A percentile compares a stretch with the other conserved stretches of the same genome.
Evolutionary conservation across 2,113 vertebrate genomes (phyloP).

Genomic region (Chaenogobius annularis): DNA sequence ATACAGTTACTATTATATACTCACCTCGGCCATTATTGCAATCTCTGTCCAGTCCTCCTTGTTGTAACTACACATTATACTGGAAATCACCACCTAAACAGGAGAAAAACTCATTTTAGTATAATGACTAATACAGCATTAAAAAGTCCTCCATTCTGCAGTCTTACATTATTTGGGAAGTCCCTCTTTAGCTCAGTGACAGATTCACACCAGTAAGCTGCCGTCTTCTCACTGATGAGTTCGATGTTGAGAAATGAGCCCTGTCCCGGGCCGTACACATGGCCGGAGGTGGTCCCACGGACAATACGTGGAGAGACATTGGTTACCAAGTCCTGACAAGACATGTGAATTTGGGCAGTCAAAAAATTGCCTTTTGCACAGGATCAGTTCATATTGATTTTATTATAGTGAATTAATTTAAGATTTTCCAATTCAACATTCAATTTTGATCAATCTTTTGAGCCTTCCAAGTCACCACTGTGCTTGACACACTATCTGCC

Average conservation of each 20-base stretch:
- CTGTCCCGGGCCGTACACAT: slow-evolving; percentile 84
- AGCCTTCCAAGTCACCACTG: too few species aligned
- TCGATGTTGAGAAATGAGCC: slow-evolving; percentile 93
- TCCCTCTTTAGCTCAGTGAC: slow-evolving; percentile 86
- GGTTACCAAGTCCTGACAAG: slow-evolving; percentile 88
- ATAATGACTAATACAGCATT: background rate
- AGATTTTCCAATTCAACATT: background rate
- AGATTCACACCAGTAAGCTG: slow-evolving; percentile 89
- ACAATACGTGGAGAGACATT: slow-evolving; percentile 94
- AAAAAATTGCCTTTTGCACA: background rate
- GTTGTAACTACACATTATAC: slow-evolving; percentile 90
- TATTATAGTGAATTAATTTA: background rate
- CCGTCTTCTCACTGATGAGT: slow-evolving; percentile 92
- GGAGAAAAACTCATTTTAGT: background rate
- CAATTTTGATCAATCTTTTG: too few species aligned
- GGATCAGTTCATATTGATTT: background rate
- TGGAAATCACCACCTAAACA: slow-evolving; percentile 86
- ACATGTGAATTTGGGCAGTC: background rate
- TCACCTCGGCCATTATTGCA: slow-evolving; percentile 88
- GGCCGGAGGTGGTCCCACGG: slow-evolving; percentile 89
- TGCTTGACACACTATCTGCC: too few species aligned
- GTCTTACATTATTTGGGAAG: slow-evolving; percentile 84
- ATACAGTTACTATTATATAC: background rate
- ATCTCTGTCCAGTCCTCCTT: slow-evolving; percentile 86
- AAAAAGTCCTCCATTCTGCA: background rate